Evolutionary conservation across 2,113 vertebrate genomes (phyloP), one percentile per base, ranked within the genome.

Genomic region (Pachypanchax playfairii): DNA sequence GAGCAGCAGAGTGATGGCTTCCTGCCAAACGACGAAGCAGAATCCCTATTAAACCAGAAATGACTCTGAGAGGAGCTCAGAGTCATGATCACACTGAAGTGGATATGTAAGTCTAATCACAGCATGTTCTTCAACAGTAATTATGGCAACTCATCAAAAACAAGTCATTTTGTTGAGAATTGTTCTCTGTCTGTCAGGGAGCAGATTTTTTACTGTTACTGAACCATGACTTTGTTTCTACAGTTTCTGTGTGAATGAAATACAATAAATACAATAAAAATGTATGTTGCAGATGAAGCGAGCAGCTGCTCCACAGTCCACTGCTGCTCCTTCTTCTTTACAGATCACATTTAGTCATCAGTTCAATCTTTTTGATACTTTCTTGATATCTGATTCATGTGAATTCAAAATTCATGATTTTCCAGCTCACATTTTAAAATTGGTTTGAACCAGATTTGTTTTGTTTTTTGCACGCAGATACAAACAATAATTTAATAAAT

Each of bases 61-160:
- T 18, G 62, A 70, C 73, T 63, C 73, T 77, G 73, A 78, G 35
- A 69, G 24, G 50, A 65, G 44, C 42, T 39, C 60, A 70, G 61
- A 69, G 77, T 77, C 75, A 69, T 0, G 22, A 46, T 36, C 6
- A 25, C 42, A 6, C 17, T 21, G 3, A 57, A 8, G 5, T 5
- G 17, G 46, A 41, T 13, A 2, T 4, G 22, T 29, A 11, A 48
- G 20, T 48, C 41, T 66, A 41, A 57, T 60, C 43, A 52, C 33
- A 58, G 15, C 2, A 12, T 20, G 20, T 7, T 15, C 6, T 18
- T 43, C 14, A 59, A 0, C 25, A 11, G 36, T 62, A 47, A 72
- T 65, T 54, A 75, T 46, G 47, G 31, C 13, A 56, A 12, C 35
- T 44, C 59, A 13, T 68, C 55, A 60, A 29, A 61, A 63, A 59